Evolutionary conservation across 2,888 invertebrate genomes (phyloP).

Genomic region (Noctua janthina): DNA sequence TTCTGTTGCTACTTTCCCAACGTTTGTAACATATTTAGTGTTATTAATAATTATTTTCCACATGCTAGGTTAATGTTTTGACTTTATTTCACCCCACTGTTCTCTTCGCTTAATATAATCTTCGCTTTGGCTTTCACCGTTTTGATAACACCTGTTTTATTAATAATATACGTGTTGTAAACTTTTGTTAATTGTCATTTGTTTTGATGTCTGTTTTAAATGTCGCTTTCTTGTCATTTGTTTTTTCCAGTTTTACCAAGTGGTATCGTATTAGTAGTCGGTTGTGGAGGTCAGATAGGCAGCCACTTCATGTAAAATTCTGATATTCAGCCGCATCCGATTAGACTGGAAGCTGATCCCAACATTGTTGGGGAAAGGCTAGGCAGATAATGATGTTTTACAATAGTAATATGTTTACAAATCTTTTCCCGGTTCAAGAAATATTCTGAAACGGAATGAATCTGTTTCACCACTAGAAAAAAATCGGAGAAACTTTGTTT

Average conservation of each 20-base stretch:
- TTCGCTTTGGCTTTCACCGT: conserved; percentile 54
- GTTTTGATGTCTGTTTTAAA: background rate
- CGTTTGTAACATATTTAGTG: background rate
- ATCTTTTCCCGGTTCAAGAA: background rate
- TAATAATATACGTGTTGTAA: conserved; percentile 41
- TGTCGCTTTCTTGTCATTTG: background rate
- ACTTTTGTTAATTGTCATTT: conserved; percentile 33
- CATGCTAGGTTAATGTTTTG: conserved; percentile 23
- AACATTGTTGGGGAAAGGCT: background rate
- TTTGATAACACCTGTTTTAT: conserved; percentile 21
- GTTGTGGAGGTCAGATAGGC: background rate
- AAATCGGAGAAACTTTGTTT: background rate
- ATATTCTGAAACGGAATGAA: background rate
- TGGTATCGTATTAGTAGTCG: background rate
- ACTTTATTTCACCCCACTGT: conserved; percentile 28
- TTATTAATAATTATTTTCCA: background rate
- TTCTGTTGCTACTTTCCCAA: conserved; percentile 8
- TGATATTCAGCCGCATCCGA: background rate
- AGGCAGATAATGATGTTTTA: background rate
- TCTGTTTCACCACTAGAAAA: background rate
- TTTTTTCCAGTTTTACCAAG: background rate
- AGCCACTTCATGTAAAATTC: background rate
- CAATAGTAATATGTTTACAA: background rate
- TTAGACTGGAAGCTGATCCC: background rate
- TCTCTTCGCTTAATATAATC: conserved; percentile 36